phyloP scores from a whole-genome alignment of 2,113 vertebrate genomes.

The Phodopus roborovskii region DNA sequence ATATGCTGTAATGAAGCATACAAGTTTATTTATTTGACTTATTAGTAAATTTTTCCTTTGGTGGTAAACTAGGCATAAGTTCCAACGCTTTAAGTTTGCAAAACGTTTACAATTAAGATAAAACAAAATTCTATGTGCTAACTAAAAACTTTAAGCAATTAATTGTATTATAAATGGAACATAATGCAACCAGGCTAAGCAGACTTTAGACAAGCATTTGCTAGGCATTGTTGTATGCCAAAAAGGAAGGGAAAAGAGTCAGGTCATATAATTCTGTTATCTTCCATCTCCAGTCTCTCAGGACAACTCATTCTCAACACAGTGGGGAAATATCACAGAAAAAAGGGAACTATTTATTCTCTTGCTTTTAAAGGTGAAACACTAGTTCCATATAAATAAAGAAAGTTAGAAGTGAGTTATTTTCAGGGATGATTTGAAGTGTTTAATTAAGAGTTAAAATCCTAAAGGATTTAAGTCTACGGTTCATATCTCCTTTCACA shows the following conservation, averaged over 20 bases:
- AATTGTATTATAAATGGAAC: conserved; percentile 17
- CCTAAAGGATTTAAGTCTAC: not conserved
- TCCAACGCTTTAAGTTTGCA: not conserved
- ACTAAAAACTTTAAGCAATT: not conserved
- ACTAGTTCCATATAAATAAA: not conserved
- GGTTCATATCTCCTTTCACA: not conserved
- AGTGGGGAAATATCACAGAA: not conserved
- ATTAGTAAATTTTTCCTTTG: not conserved
- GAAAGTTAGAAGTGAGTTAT: not conserved
- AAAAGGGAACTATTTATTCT: not conserved
- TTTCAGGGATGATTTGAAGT: not conserved
- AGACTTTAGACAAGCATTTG: not conserved
- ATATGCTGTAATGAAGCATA: not conserved
- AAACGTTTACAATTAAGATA: not conserved
- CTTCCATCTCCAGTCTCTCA: not conserved
- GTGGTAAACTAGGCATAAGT: not conserved
- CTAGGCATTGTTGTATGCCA: not conserved
- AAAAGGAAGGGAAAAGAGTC: not conserved
- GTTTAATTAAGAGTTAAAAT: not conserved
- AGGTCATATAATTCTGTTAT: not conserved
- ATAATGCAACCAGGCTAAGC: not conserved
- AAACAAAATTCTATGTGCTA: not conserved
- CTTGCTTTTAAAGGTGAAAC: not conserved
- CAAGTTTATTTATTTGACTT: not conserved
- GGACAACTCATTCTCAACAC: not conserved